Base-by-base conservation (phyloP, 2,888 invertebrate species). In the Galerucella pusilla region DNA sequence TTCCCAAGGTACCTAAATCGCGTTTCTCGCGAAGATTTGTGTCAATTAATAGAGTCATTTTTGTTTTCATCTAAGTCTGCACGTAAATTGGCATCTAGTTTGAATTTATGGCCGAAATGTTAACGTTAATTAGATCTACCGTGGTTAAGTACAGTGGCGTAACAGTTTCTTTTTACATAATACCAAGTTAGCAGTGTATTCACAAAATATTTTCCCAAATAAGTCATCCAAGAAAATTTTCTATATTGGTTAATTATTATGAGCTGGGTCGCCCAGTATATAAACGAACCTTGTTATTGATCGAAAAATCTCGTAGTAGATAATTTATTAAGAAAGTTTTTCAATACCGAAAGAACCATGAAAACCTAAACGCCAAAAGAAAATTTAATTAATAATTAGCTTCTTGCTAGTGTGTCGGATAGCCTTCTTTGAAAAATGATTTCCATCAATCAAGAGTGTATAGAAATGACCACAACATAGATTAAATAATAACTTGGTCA, bases 401-500 rank as follows among this genome's bases (percentile, higher is more conserved):
- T 71, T 71, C 69, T 71, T 71, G 68, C 61, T 25, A 14, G 64
- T 57, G 49, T 28, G 49, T 28, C 49, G 65, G 64, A 35, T 49
- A 64, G 16, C 46, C 57, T 49, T n/a, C 52, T 14, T 52, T 71
- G 68, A 68, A 77, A 77, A 77, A 76, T 70, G 69, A 68, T 76
- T 79, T 77, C 82, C 83, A 85, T 85, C 85, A 84, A 84, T 85
- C 85, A 85, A 83, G 80, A 79, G 79, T 79, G 75, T 77, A 81
- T 80, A 80, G 82, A 83, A 84, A 83, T 83, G 84, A 82, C 84
- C 84, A 77, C 81, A 81, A 79, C 84, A 83, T 81, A 81, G 80
- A 84, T 84, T 84, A 84, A 85, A 85, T 85, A 85, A 85, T 85
- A 85, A 85, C 81, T 84, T 83, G 82, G 80, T 80, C 83, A 85